Evolutionary conservation across 2,113 vertebrate genomes (phyloP).

Genomic region (Percina caprodes): DNA sequence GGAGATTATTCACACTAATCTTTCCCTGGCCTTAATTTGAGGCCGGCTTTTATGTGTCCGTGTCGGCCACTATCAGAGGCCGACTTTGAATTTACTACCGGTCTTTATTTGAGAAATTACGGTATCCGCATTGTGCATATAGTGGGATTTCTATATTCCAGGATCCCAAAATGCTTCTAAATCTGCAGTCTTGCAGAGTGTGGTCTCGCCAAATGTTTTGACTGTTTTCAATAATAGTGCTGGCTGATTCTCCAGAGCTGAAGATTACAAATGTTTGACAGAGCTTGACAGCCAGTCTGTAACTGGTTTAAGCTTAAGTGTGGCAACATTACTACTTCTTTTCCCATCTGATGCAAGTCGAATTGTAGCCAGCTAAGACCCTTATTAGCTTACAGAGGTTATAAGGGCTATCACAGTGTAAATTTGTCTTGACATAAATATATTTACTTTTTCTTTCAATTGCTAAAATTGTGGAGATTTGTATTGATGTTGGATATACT

Average conservation of each 20-base stretch:
- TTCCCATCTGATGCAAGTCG: background rate
- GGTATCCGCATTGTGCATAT: background rate
- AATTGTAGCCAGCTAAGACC: background rate
- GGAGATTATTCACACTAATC: no score
- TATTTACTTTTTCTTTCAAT: background rate
- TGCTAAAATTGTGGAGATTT: background rate
- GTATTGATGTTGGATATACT: background rate
- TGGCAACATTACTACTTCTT: background rate
- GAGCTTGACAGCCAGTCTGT: constrained; percentile 7
- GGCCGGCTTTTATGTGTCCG: no score
- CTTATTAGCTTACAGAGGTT: constrained; percentile 4
- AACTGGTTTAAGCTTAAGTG: constrained; percentile 7
- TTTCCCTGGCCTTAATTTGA: no score
- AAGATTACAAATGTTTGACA: background rate
- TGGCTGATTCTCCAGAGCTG: constrained; percentile 2
- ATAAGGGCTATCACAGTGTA: background rate
- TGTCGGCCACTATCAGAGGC: no score
- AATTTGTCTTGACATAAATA: background rate
- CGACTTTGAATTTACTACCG: no score
- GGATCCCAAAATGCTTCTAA: background rate
- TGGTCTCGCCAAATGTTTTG: background rate
- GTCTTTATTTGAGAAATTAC: no score
- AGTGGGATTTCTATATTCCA: background rate
- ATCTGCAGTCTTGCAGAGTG: background rate
- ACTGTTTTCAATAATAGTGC: background rate